Evolutionary conservation across 2,888 invertebrate species (phyloP).

Genomic region (Eupithecia vulgata): DNA sequence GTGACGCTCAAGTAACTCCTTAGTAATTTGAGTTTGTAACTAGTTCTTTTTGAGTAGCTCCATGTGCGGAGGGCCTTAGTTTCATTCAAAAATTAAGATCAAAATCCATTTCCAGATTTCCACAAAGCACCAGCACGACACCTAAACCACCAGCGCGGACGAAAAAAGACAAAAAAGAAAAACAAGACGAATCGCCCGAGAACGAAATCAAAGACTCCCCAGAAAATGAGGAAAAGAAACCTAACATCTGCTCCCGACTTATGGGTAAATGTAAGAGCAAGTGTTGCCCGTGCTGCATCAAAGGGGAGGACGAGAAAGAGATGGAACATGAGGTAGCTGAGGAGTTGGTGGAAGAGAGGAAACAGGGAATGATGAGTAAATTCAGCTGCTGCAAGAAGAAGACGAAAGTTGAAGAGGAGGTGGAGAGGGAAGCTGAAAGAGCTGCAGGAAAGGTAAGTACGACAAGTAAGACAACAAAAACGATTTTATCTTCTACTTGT

Average conservation of each 20-base stretch:
- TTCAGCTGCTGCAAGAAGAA: conserved; percentile 73
- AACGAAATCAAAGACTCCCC: conserved; percentile 41
- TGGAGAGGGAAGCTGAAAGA: conserved; percentile 64
- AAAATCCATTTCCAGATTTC: conserved; percentile 60
- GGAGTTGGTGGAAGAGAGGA: conserved; percentile 48
- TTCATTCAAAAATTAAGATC: not conserved
- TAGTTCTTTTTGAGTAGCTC: too few relatives aligned
- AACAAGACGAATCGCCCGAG: conserved; percentile 33
- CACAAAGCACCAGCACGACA: conserved; percentile 78
- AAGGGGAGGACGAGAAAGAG: conserved; percentile 58
- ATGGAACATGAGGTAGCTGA: conserved; percentile 27
- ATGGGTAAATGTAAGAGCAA: conserved; percentile 73
- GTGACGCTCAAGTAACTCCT: too few relatives aligned
- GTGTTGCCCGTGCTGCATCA: conserved; percentile 80
- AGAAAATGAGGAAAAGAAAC: conserved; percentile 51
- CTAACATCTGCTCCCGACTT: conserved; percentile 70
- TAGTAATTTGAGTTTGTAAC: too few relatives aligned
- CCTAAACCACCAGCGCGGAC: conserved; percentile 74
- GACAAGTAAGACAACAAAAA: too few relatives aligned
- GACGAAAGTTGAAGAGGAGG: conserved; percentile 66
- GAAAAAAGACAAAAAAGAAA: conserved; percentile 57
- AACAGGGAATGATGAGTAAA: conserved; percentile 64
- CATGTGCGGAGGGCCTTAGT: too few relatives aligned
- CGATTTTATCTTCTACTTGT: too few relatives aligned
- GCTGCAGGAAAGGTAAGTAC: conserved; percentile 72